Conservation (phyloP, 2,113 vertebrate genomes). For the Psilopsiagon aurifrons region DNA sequence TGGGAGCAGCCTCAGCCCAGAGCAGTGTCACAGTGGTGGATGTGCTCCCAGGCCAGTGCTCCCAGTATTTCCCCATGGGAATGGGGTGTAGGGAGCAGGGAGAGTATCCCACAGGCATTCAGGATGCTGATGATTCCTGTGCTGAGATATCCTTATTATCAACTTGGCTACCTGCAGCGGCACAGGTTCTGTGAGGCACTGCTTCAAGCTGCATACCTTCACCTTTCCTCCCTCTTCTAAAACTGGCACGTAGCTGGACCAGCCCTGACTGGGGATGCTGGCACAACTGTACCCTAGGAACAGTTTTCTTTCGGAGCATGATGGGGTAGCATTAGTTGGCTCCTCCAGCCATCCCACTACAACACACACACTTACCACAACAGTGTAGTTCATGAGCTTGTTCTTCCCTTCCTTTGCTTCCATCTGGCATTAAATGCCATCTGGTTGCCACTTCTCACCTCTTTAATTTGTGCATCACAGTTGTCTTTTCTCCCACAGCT, state of each 20-base stretch:
- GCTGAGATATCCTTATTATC: neutral
- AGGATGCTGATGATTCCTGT: neutral
- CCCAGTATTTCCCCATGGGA: too few species aligned
- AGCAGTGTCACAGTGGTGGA: neutral
- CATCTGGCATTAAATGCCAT: rapidly evolving
- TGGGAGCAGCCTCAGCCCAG: neutral
- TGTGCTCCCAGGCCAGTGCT: rapidly evolving
- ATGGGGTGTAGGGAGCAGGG: neutral
- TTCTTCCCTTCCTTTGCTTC: neutral
- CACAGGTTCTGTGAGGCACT: neutral
- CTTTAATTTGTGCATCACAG: neutral
- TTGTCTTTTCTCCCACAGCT: rapidly evolving
- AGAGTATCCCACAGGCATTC: neutral
- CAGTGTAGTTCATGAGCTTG: neutral
- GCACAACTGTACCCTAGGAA: neutral
- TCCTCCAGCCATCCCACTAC: neutral
- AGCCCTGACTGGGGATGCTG: neutral
- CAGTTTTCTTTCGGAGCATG: neutral
- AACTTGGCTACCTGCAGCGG: neutral
- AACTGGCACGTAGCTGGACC: neutral
- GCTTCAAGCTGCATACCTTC: neutral
- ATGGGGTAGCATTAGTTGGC: neutral
- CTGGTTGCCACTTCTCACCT: neutral
- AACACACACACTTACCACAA: neutral
- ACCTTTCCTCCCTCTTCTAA: neutral